Percentiles rank a stretch among this genome's conserved stretches.
These are phyloP conservation scores for Sinocyclocheilus rhinocerous DNA, from an alignment of 2,113 vertebrate species.

Conservation along the genomic window DNA sequence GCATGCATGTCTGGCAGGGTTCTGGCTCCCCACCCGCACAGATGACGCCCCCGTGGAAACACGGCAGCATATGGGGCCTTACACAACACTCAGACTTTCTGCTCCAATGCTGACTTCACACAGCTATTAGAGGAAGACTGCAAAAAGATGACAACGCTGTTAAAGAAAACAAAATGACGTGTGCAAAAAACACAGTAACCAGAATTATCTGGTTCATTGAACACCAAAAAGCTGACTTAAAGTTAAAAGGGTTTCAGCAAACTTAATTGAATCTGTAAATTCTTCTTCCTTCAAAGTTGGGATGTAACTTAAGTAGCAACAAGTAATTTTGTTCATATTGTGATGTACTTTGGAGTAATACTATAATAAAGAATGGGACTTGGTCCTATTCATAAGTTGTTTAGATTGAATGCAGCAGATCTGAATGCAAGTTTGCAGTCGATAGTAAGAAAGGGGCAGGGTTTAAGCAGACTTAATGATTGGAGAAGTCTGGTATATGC, in stretches of 20 bases:
- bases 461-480: not conserved
- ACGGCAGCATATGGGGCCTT: conserved; percentile 59
- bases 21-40: conserved; percentile 14
- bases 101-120: conserved; percentile 34
- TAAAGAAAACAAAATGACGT: not conserved
- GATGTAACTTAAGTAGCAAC: not conserved
- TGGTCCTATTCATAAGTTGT: not conserved
- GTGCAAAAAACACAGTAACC: not conserved
- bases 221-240: not conserved
- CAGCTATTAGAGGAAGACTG: not conserved
- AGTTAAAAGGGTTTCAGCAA: not conserved
- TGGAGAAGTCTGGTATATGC: not conserved
- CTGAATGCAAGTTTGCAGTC: not conserved
- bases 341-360: not conserved
- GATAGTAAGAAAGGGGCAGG: not conserved
- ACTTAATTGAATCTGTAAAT: not conserved
- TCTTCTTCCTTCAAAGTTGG: not conserved
- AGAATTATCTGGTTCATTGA: not conserved
- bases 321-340: not conserved
- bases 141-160: not conserved
- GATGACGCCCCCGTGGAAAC: conserved; percentile 47
- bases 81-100: conserved; percentile 59
- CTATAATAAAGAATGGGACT: not conserved
- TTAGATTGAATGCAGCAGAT: not conserved
- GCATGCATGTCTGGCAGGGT: not conserved